Evolutionary conservation across 2,888 invertebrate genomes (phyloP).

Genomic region (Flexamia atlantica): DNA sequence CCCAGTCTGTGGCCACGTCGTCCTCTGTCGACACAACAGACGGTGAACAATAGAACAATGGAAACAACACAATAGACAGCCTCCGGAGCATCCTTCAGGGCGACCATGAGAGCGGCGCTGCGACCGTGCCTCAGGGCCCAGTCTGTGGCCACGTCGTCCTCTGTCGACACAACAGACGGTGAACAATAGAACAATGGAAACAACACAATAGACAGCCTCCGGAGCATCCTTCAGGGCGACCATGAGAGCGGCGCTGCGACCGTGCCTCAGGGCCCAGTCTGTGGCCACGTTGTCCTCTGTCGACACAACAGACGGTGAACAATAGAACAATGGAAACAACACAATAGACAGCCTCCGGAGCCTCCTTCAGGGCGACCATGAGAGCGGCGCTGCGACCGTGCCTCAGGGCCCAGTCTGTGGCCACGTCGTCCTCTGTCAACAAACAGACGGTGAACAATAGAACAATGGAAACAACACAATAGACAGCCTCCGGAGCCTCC

Average conservation of each 20-base stretch:
- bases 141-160: slow-evolving; percentile 80
- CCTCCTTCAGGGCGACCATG: slow-evolving; percentile 92
- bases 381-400: slow-evolving; percentile 92
- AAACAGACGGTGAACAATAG: slow-evolving; percentile 7
- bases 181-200: no score
- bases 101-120: slow-evolving; percentile 90
- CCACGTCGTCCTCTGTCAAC: slow-evolving; percentile 78
- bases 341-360: slow-evolving; percentile 84
- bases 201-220: slow-evolving; percentile 81
- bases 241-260: slow-evolving; percentile 89
- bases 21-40: slow-evolving; percentile 74
- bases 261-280: slow-evolving; percentile 89
- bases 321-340: no score
- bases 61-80: no score
- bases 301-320: slow-evolving; percentile 1
- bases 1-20: slow-evolving; percentile 82
- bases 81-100: slow-evolving; percentile 89
- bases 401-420: slow-evolving; percentile 83
- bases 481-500: slow-evolving; percentile 85
- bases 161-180: slow-evolving; percentile 72
- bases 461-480: no score
- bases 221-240: slow-evolving; percentile 93
- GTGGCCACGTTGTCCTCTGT: slow-evolving; percentile 79
- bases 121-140: slow-evolving; percentile 89
- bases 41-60: no score